Evolutionary conservation across 2,888 invertebrate genomes (phyloP), one percentile per base, ranked within the genome.

Genomic region (Phengaris arion): DNA sequence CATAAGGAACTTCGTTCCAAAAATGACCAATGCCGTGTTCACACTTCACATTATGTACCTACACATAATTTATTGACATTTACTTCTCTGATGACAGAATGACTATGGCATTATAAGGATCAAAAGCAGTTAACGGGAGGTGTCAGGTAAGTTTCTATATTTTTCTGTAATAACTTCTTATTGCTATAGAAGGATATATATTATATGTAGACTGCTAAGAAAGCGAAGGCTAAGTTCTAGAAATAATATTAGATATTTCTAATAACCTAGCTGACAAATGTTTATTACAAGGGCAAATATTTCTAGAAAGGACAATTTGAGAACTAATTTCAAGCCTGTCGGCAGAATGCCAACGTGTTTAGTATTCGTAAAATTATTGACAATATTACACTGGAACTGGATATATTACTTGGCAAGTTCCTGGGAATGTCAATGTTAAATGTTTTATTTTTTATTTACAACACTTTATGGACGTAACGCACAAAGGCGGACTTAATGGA

Each of bases 251-350:
- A 35, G 35, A 35, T 35, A 35, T 35, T 64, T 64, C 12, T 35
- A 64, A 45, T 64, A 64, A 59, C 59, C 10, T 2, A 64, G 64
- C 64, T 2, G 12, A 10, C 59, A 64, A 64, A 22, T 10, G 45
- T 46, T n/a, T 15, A 22, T 13, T 48, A 48, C 48, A 69, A 69
- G 69, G 69, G 69, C 48, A 69, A 69, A 69, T 69, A 69, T 69
- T 69, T 69, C 46, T 48, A 48, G 69, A 69, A 69, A 69, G 15
- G 69, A 69, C 69, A 15, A 69, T 69, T n/a, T 48, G 69, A 48
- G 15, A 13, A 13, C 9, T 48, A 69, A 45, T 64, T 69, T 48
- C n/a, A 15, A 69, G 69, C 69, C 48, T 69, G n/a, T 15, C 46
- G 69, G 69, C 69, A 48, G 0, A 3, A n/a, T 48, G 69, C 69